Evolutionary conservation across 1,140 invertebrate species (phyloP), one percentile per base, ranked within the genome.

Genomic region (Amphibalanus amphitrite): DNA sequence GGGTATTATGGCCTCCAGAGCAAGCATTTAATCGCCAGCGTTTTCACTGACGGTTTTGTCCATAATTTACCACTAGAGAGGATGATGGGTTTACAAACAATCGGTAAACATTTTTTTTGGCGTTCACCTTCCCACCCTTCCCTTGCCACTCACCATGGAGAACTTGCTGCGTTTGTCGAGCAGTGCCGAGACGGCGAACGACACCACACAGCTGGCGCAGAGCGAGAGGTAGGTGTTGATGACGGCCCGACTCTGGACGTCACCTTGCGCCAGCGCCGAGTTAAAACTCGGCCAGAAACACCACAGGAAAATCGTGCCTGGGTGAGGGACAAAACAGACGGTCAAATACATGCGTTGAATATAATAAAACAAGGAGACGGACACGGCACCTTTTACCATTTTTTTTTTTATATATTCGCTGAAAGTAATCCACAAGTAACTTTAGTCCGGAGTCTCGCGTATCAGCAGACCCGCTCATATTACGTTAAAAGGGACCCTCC

Each of bases 211-310:
- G 77, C 90, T 92, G 69, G 92, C 85, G 69, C 88, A 85, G 74
- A 97, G 84, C 47, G 93, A 88, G 59, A 95, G 82, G 77, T 95
- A 93, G 8, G 94, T 97, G 83, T 98, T 97, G 77, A 97, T 86
- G 71, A 97, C 86, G 15, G 93, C 93, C 59, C 93, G 82, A 74
- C 92, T 87, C 76, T 90, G 88, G 75, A 89, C 88, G 69, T 88
- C 87, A 3, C 88, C 87, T 10, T 80, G 77, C 0, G 85, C 83
- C 13, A 90, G 83, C 0, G 87, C 91, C 0, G 89, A 89, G 81
- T 97, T 98, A 81, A 97, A 97, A 73, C 91, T 94, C 0, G 95
- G 95, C 93, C 94, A 97, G 79, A 91, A 97, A 69, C 96, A 82
- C 93, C 93, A 97, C 23, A 98, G 84, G 79, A 97, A 97, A 25